These are phyloP conservation scores for Diaprepes abbreviatus DNA, from an alignment of 2,888 invertebrate species.

Conservation along the genomic window DNA sequence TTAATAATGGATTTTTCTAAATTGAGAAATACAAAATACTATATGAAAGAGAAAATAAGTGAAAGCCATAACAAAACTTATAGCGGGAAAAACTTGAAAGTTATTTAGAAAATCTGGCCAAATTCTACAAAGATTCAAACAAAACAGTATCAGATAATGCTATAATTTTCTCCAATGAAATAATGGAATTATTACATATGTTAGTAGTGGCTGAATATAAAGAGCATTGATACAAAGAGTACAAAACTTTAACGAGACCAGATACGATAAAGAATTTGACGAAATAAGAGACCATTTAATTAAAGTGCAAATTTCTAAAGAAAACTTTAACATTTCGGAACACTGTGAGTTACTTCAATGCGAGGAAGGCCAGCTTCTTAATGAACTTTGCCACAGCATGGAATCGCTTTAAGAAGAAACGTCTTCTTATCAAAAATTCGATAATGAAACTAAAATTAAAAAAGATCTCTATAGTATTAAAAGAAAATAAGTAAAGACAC, in stretches of 20 bases:
- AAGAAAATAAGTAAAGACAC: slow-evolving; percentile 48
- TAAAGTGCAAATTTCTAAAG: slow-evolving; percentile 29
- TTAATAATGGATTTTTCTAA: slow-evolving; percentile 47
- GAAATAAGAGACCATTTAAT: slow-evolving; percentile 43
- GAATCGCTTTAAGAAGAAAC: slow-evolving; percentile 45
- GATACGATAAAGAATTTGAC: slow-evolving; percentile 44
- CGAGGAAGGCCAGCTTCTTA: slow-evolving; percentile 51
- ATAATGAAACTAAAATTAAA: slow-evolving; percentile 47
- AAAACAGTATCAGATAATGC: slow-evolving; percentile 50
- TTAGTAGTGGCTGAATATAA: slow-evolving; percentile 41
- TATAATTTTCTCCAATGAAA: slow-evolving; percentile 47
- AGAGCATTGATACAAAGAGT: slow-evolving; percentile 42
- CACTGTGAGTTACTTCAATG: slow-evolving; percentile 35
- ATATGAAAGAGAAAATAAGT: slow-evolving; percentile 53
- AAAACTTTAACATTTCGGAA: slow-evolving; percentile 41
- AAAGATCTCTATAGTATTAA: slow-evolving; percentile 48
- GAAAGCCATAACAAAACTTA: slow-evolving; percentile 47
- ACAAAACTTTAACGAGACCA: slow-evolving; percentile 44
- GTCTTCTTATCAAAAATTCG: slow-evolving; percentile 25
- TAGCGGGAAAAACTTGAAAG: slow-evolving; percentile 50
- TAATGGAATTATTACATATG: slow-evolving; percentile 44
- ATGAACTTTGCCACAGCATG: slow-evolving; percentile 45
- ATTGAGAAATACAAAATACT: slow-evolving; percentile 53
- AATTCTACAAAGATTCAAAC: slow-evolving; percentile 46
- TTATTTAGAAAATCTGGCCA: slow-evolving; percentile 43